Conservation (phyloP, 2,888 invertebrate genomes). For the Strigamia transsilvanica region DNA sequence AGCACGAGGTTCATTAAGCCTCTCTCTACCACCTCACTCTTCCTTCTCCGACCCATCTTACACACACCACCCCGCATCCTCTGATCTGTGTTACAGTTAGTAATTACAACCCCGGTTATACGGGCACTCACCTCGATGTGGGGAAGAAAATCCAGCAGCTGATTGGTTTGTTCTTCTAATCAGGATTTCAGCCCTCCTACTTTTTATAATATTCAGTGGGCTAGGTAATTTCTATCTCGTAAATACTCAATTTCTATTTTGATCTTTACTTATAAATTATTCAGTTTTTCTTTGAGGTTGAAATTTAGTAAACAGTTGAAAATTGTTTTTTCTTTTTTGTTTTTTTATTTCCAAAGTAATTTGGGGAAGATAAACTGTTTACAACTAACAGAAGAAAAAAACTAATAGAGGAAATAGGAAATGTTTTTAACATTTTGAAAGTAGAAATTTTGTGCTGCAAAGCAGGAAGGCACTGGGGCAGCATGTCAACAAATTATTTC, state of each 20-base stretch:
- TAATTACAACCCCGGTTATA: constrained; percentile 30
- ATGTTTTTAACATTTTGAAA: too few species aligned
- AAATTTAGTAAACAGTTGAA: too few species aligned
- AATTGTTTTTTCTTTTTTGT: neutral
- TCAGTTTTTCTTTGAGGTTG: neutral
- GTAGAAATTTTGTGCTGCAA: too few species aligned
- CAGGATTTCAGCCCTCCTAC: neutral
- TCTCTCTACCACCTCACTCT: constrained; percentile 10
- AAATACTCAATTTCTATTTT: neutral
- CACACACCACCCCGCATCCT: constrained; percentile 13
- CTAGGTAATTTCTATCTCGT: neutral
- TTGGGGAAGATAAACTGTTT: neutral
- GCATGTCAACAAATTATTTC: too few species aligned
- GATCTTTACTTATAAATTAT: neutral
- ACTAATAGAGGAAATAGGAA: neutral
- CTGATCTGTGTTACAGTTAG: constrained; percentile 26
- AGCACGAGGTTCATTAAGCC: constrained; percentile 26
- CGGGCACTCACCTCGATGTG: constrained; percentile 18
- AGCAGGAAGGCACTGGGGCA: too few species aligned
- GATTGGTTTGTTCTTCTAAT: constrained; percentile 18
- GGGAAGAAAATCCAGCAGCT: constrained; percentile 2
- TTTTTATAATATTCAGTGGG: neutral
- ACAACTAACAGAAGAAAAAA: neutral
- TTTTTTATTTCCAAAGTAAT: neutral
- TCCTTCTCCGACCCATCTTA: constrained; percentile 26